Conservation (phyloP, 1,140 invertebrate genomes). For the Rhopalosiphum padi region DNA sequence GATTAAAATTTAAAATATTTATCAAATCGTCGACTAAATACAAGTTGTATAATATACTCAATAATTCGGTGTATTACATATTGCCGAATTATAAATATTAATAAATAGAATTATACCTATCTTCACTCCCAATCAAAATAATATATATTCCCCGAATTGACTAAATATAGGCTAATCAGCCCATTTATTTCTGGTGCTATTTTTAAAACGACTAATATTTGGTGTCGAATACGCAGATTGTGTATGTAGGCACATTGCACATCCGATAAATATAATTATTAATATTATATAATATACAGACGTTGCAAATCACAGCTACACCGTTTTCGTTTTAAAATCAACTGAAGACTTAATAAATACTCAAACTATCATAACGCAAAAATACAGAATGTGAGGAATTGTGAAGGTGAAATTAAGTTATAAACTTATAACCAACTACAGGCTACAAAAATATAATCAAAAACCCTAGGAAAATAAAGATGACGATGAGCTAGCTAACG, state of each 20-base stretch:
- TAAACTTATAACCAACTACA: neutral
- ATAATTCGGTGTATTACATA: neutral
- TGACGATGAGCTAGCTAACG: neutral
- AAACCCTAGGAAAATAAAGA: neutral
- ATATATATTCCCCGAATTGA: neutral
- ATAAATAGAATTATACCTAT: neutral
- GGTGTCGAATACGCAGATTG: neutral
- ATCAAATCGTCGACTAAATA: neutral
- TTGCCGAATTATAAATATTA: neutral
- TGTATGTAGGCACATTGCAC: neutral
- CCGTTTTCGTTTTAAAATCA: neutral
- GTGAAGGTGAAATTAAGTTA: neutral
- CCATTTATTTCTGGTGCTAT: neutral
- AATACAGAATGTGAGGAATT: neutral
- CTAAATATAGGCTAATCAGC: too few relatives aligned
- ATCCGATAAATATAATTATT: neutral
- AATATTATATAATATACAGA: neutral
- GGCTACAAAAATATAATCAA: neutral
- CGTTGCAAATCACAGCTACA: neutral
- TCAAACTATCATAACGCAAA: neutral
- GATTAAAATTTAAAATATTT: conserved; percentile 1
- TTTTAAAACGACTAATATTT: neutral
- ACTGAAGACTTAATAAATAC: neutral
- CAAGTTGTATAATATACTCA: neutral
- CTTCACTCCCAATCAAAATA: neutral